Percentiles rank a stretch among this genome's conserved stretches.
Conservation (phyloP, 2,797 vertebrate species). For the Dendrocincla tyrannina region DNA sequence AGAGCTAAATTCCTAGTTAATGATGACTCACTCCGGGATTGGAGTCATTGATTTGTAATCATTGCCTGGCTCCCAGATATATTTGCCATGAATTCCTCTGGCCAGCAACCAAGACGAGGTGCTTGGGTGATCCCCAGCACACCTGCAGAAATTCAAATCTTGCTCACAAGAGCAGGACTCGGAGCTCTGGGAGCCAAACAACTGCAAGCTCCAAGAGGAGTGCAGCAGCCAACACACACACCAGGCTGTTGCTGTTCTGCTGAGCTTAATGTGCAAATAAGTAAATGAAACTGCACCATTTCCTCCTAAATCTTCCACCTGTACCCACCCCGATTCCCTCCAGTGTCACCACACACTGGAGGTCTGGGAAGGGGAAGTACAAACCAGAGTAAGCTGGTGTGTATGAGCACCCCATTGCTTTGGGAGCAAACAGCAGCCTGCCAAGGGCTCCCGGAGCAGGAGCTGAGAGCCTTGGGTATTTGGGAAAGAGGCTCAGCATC, state of each 20-base stretch:
- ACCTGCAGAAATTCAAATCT: background rate
- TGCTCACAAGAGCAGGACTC: background rate
- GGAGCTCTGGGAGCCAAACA: background rate
- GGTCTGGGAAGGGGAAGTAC: background rate
- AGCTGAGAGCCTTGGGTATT: background rate
- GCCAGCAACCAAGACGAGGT: background rate
- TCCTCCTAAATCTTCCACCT: background rate
- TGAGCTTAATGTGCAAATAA: background rate
- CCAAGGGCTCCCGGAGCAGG: background rate
- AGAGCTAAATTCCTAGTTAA: background rate
- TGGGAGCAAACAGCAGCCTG: background rate
- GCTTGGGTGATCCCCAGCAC: background rate
- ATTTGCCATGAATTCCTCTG: slow-evolving; percentile 14
- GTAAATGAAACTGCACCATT: background rate
- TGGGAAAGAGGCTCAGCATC: background rate
- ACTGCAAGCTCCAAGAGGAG: background rate
- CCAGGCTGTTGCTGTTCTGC: background rate
- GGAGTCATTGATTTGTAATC: slow-evolving; percentile 26
- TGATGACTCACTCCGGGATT: background rate
- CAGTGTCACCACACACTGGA: background rate
- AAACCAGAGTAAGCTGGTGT: fast-evolving
- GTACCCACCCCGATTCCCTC: background rate
- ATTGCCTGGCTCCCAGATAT: background rate
- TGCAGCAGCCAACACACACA: background rate
- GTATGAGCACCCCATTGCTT: background rate